phyloP scores from a whole-genome alignment of 1,140 invertebrate species.

The Megalonaias nervosa region DNA sequence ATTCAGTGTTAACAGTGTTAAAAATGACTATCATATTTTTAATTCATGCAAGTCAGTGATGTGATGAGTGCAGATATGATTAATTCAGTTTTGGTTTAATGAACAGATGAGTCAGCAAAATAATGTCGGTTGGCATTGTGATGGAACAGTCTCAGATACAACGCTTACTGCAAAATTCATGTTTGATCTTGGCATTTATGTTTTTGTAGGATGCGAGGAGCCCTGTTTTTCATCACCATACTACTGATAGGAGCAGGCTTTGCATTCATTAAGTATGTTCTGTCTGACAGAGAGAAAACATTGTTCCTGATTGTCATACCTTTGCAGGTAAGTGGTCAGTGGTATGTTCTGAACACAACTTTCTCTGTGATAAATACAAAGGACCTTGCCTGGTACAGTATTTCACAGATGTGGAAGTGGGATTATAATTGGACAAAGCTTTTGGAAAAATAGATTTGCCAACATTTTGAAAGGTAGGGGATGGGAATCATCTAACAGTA shows the following conservation, averaged over 20 bases:
- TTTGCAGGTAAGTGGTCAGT: conserved; percentile 82
- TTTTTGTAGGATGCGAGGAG: conserved; percentile 84
- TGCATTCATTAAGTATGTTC: conserved; percentile 98
- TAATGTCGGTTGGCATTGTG: too few species aligned
- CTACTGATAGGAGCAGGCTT: conserved; percentile 98
- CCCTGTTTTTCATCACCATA: conserved; percentile 96
- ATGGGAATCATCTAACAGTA: too few species aligned
- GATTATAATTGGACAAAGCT: neutral
- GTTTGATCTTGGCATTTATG: conserved; percentile 6
- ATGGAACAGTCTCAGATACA: too few species aligned
- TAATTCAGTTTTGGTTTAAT: too few species aligned
- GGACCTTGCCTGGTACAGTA: neutral
- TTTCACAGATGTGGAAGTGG: neutral
- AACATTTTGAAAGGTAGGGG: too few species aligned
- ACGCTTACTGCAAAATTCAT: too few species aligned
- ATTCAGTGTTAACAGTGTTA: too few species aligned
- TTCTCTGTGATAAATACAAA: neutral
- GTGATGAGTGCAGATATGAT: too few species aligned
- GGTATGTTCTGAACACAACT: neutral
- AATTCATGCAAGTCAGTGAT: too few species aligned
- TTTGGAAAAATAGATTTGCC: neutral
- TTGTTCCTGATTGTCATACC: conserved; percentile 99
- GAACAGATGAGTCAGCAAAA: too few species aligned
- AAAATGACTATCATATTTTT: too few species aligned
- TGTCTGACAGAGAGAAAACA: conserved; percentile 97